Base-by-base conservation (phyloP, 2,797 vertebrate genomes). In the Melanotaenia nigrans region DNA sequence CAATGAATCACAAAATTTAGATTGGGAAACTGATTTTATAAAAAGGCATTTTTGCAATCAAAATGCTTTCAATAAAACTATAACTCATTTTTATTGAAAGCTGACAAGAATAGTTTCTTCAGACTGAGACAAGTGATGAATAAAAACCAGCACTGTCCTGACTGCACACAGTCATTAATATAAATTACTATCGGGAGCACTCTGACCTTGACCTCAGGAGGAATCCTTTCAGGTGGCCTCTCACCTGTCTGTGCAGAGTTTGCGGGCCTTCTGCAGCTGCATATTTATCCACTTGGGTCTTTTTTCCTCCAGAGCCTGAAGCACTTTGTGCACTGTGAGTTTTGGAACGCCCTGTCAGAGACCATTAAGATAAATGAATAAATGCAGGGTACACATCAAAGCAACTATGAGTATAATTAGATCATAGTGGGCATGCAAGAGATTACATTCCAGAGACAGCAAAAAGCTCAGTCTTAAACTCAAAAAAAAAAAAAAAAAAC, bases 181-280 rank as follows among this genome's bases (percentile, higher is more conserved):
- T 73, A 71, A 61, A 65, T 22, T 47, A 59, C 51, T 11, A 75
- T 74, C 28, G 35, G 80, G 60, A 69, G 24, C 32, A 63, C 3
- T 73, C 55, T 77, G 82, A 81, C 61, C 65, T 71, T 68, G 56
- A 87, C 66, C 65, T 70, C 65, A 59, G 33, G 32, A 38, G 70
- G n/a, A 76, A 63, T 74, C 38, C 12, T 66, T 35, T 42, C 30
- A 62, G 12, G 79, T 83, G 77, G 81, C 73, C 84, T 86, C 92
- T 96, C 95, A 96, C 96, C 95, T 93, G 74, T 94, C 91, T 47
- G 87, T 88, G 90, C 96, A 96, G 85, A 98, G 77, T 87, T 93
- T 96, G 60, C 93, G 95, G 77, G 97, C 95, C 85, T 96, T 97
- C 89, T 95, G 93, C 85, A 99, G 90, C 78, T 99, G 96, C 73